phyloP scores from a whole-genome alignment of 2,113 vertebrate species.

The Pithys albifrons region DNA sequence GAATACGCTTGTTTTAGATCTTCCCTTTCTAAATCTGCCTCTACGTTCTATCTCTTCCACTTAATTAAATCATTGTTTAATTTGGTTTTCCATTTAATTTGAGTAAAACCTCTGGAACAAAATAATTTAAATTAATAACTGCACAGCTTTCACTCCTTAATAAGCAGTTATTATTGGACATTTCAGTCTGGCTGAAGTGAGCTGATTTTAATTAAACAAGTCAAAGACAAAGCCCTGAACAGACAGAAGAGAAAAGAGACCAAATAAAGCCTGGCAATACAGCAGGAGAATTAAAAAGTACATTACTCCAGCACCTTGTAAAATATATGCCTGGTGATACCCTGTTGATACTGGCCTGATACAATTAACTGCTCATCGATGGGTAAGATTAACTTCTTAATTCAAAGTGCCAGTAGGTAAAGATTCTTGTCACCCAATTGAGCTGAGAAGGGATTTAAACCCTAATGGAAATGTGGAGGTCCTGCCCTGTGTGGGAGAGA shows the following conservation, averaged over 20 bases:
- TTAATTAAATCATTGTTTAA: conserved; percentile 71
- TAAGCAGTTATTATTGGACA: conserved; percentile 59
- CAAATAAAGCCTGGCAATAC: not conserved
- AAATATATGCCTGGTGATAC: not conserved
- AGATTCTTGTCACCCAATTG: not conserved
- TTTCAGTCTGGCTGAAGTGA: conserved; percentile 27
- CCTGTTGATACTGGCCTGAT: not conserved
- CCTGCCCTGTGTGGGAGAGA: not conserved
- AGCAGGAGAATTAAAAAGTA: not conserved
- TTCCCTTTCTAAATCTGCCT: conserved; percentile 47
- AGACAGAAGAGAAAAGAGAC: conserved; percentile 16
- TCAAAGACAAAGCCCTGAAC: conserved; percentile 46
- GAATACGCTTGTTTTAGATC: conserved; percentile 31
- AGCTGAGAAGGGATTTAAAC: not conserved
- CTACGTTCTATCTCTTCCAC: conserved; percentile 25
- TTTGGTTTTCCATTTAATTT: conserved; percentile 63
- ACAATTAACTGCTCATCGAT: conserved; percentile 29
- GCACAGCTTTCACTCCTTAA: conserved; percentile 40
- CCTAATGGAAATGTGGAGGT: not conserved
- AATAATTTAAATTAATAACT: conserved; percentile 71
- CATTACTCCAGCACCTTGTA: not conserved
- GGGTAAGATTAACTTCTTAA: conserved; percentile 33
- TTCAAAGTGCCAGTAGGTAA: not conserved
- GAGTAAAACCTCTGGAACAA: conserved; percentile 62
- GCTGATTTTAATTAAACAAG: conserved; percentile 66